Percentiles rank a stretch among this genome's conserved stretches.
Evolutionary conservation across 1,140 invertebrate genomes (phyloP).

Genomic region (Papilio dardanus): DNA sequence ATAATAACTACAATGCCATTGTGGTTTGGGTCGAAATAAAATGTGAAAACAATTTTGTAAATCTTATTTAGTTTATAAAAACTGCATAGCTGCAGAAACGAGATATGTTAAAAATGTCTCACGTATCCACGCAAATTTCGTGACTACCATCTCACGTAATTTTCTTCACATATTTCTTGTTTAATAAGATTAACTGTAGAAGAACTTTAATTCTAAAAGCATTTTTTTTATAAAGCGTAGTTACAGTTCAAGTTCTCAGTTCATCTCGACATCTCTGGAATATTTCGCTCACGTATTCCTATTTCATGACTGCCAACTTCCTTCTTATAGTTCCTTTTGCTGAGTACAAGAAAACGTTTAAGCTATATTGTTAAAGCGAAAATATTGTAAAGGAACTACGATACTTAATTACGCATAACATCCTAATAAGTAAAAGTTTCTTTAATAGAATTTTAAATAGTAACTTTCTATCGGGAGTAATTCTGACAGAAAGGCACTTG

Average conservation of each 20-base stretch:
- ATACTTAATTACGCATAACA: neutral
- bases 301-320: conserved; percentile 17
- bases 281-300: conserved; percentile 20
- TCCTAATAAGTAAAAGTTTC: too few relatives aligned
- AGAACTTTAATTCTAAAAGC: neutral
- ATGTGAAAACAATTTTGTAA: neutral
- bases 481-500: too few relatives aligned
- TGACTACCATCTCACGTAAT: neutral
- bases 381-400: neutral
- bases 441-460: too few relatives aligned
- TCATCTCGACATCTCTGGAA: neutral
- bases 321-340: conserved; percentile 4
- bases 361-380: neutral
- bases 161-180: neutral
- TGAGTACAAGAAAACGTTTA: neutral
- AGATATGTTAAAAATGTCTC: neutral
- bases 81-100: neutral
- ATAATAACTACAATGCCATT: neutral
- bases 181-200: neutral
- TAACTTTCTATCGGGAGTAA: too few relatives aligned
- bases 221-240: neutral
- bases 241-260: too few relatives aligned
- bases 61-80: neutral
- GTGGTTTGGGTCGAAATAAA: neutral
- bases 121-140: neutral